phyloP scores from a whole-genome alignment of 2,888 invertebrate species.

The Melinopterus prodromus region DNA sequence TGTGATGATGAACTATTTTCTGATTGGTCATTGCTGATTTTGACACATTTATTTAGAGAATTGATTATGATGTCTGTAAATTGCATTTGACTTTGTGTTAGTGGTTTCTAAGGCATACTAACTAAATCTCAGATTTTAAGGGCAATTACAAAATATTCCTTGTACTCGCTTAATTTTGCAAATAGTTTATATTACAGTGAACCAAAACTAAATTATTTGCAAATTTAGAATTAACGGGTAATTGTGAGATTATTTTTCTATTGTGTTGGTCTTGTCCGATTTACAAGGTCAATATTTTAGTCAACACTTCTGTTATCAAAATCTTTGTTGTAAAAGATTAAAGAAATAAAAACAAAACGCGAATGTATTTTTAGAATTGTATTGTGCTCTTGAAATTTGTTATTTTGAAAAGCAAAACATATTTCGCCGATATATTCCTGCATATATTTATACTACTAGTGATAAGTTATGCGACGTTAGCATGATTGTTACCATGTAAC shows the following conservation, averaged over 20 bases:
- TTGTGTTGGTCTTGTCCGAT: background rate
- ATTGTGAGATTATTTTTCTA: background rate
- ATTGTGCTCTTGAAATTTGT: background rate
- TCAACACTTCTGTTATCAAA: background rate
- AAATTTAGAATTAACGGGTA: background rate
- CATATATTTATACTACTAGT: background rate
- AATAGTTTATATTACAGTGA: background rate
- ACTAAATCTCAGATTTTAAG: no score
- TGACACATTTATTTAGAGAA: background rate
- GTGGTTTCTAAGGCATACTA: no score
- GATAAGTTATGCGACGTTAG: constrained; percentile 46
- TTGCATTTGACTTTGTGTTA: no score
- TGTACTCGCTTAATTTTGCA: background rate
- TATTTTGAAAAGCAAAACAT: constrained; percentile 13
- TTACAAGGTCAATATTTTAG: background rate
- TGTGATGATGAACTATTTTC: background rate
- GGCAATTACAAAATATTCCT: background rate
- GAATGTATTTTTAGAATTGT: constrained; percentile 18
- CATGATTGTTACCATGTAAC: constrained; percentile 48
- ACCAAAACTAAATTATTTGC: background rate
- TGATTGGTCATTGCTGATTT: background rate
- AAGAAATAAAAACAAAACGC: background rate
- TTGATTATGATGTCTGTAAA: background rate
- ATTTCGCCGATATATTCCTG: background rate
- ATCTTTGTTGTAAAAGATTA: background rate